Conservation (phyloP, 2,113 vertebrate species). For the Microcebus griseorufus region DNA sequence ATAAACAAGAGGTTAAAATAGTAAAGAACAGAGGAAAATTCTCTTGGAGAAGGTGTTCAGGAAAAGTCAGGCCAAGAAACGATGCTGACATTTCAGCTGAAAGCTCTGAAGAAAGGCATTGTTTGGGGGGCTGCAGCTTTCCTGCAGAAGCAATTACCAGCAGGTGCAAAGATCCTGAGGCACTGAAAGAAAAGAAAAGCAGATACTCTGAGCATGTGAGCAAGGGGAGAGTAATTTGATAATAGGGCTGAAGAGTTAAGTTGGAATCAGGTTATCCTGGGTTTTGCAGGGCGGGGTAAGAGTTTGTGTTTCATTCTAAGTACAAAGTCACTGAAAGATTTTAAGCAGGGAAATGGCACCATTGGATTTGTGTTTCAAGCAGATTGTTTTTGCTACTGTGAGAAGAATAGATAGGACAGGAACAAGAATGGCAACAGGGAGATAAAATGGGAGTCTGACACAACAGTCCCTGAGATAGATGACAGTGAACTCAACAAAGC, state of each 20-base stretch:
- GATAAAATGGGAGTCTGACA: not conserved
- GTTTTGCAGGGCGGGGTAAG: not conserved
- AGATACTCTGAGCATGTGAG: not conserved
- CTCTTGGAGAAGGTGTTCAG: not conserved
- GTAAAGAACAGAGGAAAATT: not conserved
- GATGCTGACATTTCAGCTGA: not conserved
- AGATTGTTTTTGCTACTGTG: not conserved
- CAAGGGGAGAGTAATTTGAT: not conserved
- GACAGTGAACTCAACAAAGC: not conserved
- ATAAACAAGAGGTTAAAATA: not conserved
- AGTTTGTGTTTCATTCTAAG: constrained; percentile 20
- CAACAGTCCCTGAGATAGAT: not conserved
- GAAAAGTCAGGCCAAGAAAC: not conserved
- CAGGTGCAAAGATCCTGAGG: not conserved
- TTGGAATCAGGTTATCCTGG: not conserved
- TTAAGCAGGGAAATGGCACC: not conserved
- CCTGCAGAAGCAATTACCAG: not conserved
- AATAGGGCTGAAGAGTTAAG: not conserved
- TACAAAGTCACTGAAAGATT: not conserved
- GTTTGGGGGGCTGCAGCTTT: not conserved
- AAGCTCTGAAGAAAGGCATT: not conserved
- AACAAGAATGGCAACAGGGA: not conserved
- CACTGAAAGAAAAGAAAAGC: not conserved
- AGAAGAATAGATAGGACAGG: not conserved
- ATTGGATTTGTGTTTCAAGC: not conserved